Evolutionary conservation across 2,888 invertebrate genomes (phyloP).

Genomic region (Crematogaster levior): DNA sequence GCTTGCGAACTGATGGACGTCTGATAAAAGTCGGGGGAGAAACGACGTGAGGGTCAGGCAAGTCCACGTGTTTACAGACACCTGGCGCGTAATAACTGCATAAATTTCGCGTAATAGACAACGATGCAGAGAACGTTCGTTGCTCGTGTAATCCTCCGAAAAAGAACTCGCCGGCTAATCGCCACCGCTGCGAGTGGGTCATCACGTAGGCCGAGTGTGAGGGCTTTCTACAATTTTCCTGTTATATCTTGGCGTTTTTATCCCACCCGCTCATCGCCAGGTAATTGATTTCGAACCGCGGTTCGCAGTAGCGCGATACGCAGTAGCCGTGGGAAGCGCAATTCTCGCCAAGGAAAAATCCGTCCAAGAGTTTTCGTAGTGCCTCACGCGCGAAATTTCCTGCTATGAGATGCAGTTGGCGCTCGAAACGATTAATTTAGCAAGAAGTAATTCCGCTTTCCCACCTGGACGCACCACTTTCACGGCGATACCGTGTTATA

Average conservation of each 20-base stretch:
- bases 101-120: slow-evolving; percentile 71
- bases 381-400: slow-evolving; percentile 1
- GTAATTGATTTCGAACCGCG: slow-evolving; percentile 41
- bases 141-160: slow-evolving; percentile 54
- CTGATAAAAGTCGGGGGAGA: slow-evolving; percentile 57
- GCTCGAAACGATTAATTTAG: slow-evolving; percentile 34
- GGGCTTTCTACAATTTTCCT: slow-evolving; percentile 47
- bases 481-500: slow-evolving; percentile 21
- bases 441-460: neutral
- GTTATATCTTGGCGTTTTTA: slow-evolving; percentile 17
- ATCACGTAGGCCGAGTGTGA: slow-evolving; percentile 46
- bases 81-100: slow-evolving; percentile 71
- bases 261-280: slow-evolving; percentile 20
- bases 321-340: slow-evolving; percentile 34
- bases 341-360: neutral
- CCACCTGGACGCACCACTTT: slow-evolving; percentile 2
- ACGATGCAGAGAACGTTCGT: slow-evolving; percentile 35
- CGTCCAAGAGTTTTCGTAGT: neutral
- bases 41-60: slow-evolving; percentile 69
- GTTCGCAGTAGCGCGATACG: neutral
- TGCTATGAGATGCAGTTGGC: neutral
- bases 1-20: slow-evolving; percentile 34
- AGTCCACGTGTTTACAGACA: slow-evolving; percentile 64
- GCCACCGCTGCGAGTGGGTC: slow-evolving; percentile 38
- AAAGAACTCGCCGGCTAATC: slow-evolving; percentile 60